Percentiles rank a stretch among this genome's conserved stretches.
phyloP scores from a whole-genome alignment of 92 coral and sea anemone genomes.

The Epizoanthus ramosus region DNA sequence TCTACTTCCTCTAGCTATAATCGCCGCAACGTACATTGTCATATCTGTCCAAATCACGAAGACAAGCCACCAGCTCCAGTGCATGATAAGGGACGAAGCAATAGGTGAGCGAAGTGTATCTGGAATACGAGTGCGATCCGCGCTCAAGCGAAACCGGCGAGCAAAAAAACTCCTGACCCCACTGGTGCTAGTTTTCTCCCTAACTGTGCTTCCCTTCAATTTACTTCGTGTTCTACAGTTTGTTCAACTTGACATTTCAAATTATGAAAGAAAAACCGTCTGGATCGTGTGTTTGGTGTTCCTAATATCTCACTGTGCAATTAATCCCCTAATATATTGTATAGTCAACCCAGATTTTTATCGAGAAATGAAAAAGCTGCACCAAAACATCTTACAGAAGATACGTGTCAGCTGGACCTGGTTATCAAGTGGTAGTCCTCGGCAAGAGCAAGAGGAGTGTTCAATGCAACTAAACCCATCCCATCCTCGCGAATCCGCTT shows the following conservation, averaged over 20 bases:
- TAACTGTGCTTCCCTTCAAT: slow-evolving; percentile 1
- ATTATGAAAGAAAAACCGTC: background rate
- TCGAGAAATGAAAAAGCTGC: slow-evolving; percentile 6
- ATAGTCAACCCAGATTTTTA: slow-evolving; percentile 16
- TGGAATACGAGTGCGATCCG: background rate
- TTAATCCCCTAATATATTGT: slow-evolving; percentile 10
- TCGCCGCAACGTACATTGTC: slow-evolving; percentile 8
- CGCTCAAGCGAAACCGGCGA: background rate
- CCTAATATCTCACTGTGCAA: background rate
- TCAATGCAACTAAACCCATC: no score
- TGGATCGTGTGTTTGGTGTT: slow-evolving; percentile 4
- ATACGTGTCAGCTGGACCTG: no score
- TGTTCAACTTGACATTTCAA: background rate
- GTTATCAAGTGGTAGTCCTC: no score
- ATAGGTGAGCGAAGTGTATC: background rate
- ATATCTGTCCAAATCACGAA: slow-evolving; percentile 4
- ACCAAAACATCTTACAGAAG: background rate
- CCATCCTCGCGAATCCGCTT: no score
- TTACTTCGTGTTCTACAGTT: background rate
- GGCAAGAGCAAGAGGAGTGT: no score
- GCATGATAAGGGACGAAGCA: background rate
- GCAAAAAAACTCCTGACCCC: slow-evolving; percentile 6
- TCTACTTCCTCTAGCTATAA: background rate
- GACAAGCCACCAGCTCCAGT: background rate
- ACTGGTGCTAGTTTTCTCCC: background rate